Base-by-base conservation (phyloP, 2,888 invertebrate species). In the Minunthozetes semirufus region DNA sequence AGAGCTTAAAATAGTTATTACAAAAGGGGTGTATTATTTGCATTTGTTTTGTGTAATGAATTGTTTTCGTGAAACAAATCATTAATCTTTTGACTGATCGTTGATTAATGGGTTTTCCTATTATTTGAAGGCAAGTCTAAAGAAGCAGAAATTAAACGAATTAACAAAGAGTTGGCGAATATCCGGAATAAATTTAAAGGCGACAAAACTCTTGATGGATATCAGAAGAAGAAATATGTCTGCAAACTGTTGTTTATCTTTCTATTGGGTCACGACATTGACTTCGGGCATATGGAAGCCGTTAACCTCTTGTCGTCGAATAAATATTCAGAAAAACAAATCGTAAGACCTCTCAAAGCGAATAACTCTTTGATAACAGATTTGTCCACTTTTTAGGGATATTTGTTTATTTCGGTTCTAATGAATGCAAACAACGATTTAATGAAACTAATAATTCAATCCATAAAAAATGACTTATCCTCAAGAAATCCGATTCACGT, bases 151-250 rank as follows among this genome's bases (percentile, higher is more conserved):
- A 93, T 98, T 80, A 99, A 99, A 85, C 89, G 99, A 83, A 99
- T 99, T 84, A 99, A 99, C 85, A 99, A 99, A 85, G 99, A 99
- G 85, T 85, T 99, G 82, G 99, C 99, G 76, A 99, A 99, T 84
- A 99, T 99, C 83, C 87, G 99, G 79, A 96, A 96, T 83, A 99
- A 99, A 87, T 99, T 99, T 84, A 99, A 98, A 90, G 86, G 98
- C 78, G 99, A 99, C 84, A 99, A 98, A 88, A 98, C 99, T 72
- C 87, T 99, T 76, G 99, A 99, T 87, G 99, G 99, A 56, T 99
- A 99, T 85, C 98, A 99, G 84, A 99, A 99, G 88, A 99, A 99
- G 87, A 99, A 99, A 86, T 99, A 99, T 87, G 99, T 99, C 77
- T 99, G 99, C 87, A 99, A 99, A 85, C 87, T 99, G 80, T 86